Evolutionary conservation across 2,797 vertebrate species (phyloP), one percentile per base, ranked within the genome.

Genomic region (Carapus acus): DNA sequence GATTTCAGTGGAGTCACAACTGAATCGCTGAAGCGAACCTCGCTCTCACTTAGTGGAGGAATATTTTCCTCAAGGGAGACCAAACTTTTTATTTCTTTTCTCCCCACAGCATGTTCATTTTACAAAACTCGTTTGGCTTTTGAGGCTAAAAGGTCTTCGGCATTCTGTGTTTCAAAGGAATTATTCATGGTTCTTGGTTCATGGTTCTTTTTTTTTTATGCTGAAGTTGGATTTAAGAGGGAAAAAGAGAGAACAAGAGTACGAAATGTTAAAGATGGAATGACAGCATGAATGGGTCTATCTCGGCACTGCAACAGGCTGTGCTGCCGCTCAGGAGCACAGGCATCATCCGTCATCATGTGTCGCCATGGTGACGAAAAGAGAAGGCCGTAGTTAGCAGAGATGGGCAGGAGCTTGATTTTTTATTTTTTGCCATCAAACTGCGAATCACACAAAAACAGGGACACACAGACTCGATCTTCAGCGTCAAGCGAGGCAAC

Each of bases 191-290:
- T 70, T 18, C 29, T 40, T 57, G n/a, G n/a, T n/a, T n/a, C n/a
- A n/a, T n/a, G n/a, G n/a, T 65, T 61, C 59, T 58, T 54, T 36
- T 60, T 46, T 56, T 50, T 62, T 66, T 67, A 77, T 76, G 58
- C 47, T 61, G 21, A 58, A 23, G 29, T 24, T 19, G 12, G 20
- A 21, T 58, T 21, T 14, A 55, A 43, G n/a, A n/a, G n/a, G 33
- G 4, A 31, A 49, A 62, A 64, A 24, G 24, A 34, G 27, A 42
- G 12, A 55, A 34, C 52, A 14, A 20, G 29, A 64, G 43, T 20
- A 29, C 3, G 23, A 51, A 54, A 16, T 16, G 11, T 22, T 58
- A 43, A 29, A 27, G n/a, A 56, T 33, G 15, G 58, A 58, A 55
- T 15, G 8, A 56, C 52, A 55, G 18, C 31, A 58, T 27, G 53